Percentiles rank a stretch among this genome's conserved stretches.
These are phyloP conservation scores for Buteo buteo DNA, from an alignment of 2,113 vertebrate genomes.

Conservation along the genomic window DNA sequence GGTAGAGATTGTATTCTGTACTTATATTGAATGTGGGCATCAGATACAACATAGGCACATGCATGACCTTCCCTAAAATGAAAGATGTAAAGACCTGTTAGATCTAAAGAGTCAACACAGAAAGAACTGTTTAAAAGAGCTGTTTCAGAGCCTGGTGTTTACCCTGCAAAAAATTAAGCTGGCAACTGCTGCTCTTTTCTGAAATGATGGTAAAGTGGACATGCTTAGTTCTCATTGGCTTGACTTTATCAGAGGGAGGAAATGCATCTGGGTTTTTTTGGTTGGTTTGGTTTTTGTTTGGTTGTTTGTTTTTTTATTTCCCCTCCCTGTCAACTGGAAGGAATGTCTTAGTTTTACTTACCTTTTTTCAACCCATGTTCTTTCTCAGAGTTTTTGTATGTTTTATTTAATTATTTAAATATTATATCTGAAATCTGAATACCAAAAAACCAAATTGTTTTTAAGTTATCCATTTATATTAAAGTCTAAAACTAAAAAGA, in stretches of 20 bases:
- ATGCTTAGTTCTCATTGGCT: background rate
- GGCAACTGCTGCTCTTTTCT: background rate
- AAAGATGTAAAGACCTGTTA: background rate
- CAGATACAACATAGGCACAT: accelerated
- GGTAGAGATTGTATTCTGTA: background rate
- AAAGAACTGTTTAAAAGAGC: background rate
- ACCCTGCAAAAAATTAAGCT: background rate
- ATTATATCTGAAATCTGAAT: background rate
- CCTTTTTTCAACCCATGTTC: background rate
- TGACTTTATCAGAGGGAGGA: background rate
- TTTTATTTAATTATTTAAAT: background rate
- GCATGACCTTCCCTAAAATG: background rate
- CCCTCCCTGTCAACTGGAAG: background rate
- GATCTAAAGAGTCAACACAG: background rate
- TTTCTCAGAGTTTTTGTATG: background rate
- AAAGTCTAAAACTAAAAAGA: background rate
- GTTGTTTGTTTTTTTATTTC: background rate
- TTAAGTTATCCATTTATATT: background rate
- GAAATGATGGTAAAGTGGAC: background rate
- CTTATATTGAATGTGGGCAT: background rate
- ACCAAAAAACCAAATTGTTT: background rate
- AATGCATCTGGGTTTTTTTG: background rate
- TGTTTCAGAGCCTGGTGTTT: background rate
- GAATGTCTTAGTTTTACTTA: background rate
- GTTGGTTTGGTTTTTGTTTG: background rate